Conservation (phyloP, 92 coral and sea anemone genomes). For the Zoanthus sociatus region DNA sequence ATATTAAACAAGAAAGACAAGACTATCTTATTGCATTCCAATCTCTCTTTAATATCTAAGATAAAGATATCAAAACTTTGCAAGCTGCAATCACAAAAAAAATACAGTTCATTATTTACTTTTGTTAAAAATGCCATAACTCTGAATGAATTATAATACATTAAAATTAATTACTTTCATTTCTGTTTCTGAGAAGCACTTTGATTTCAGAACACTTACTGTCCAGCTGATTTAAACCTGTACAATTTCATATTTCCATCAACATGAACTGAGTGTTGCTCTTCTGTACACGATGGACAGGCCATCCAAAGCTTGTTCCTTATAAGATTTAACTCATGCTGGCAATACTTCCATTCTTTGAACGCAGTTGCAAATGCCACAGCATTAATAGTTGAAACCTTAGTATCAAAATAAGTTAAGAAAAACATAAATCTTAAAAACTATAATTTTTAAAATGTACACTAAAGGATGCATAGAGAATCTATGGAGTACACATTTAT, state of each 20-base stretch:
- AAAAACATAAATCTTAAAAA: neutral
- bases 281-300: conserved; percentile 47
- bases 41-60: too few species aligned
- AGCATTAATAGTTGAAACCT: conserved; percentile 43
- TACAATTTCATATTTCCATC: conserved; percentile 50
- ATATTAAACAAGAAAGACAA: neutral
- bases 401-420: neutral
- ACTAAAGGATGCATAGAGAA: neutral
- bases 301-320: conserved; percentile 32
- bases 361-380: conserved; percentile 25
- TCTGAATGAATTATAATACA: too few species aligned
- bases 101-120: too few species aligned
- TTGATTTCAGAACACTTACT: neutral
- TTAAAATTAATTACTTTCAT: too few species aligned
- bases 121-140: too few species aligned
- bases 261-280: conserved; percentile 50
- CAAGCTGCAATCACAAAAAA: too few species aligned
- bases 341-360: conserved; percentile 52
- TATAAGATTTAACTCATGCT: conserved; percentile 32
- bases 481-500: neutral
- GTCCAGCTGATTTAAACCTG: conserved; percentile 16
- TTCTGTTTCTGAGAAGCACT: neutral
- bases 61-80: neutral
- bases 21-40: neutral
- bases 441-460: neutral